Base-by-base conservation (phyloP, 2,888 invertebrate genomes). In the Pilophorus perplexus region DNA sequence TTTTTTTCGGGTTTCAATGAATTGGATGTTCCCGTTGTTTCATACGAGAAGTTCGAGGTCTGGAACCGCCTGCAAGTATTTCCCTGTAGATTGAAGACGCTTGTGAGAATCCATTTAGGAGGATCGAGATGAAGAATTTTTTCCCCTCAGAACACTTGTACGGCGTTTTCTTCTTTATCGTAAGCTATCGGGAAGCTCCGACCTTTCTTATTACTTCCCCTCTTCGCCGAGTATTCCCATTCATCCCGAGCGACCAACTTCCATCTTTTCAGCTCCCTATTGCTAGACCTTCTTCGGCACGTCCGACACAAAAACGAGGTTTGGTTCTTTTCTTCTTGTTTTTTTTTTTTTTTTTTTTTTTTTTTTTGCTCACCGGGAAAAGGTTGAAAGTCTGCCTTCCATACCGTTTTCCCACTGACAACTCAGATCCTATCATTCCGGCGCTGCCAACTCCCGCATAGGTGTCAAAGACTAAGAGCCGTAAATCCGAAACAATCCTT, bases 401-500 rank as follows among this genome's bases (percentile, higher is more conserved):
- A n/a, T n/a, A n/a, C 33, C 12, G 12, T 12, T 33, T 33, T 33
- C 12, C 33, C 6, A 33, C 33, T 33, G 33, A 52, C 28, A 52
- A 52, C 52, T 18, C 52, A 28, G 52, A 52, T 52, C 52, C 27
- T 52, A 52, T 52, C 52, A 28, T 28, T 33, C 52, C 28, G 25
- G 25, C 28, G 52, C 28, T 52, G 59, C 59, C 42, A 59, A 59
- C 59, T 59, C 59, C 42, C 59, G 27, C 59, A 59, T 40, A 59
- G 59, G 42, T 59, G 59, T 59, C 59, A 59, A 59, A 59, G 59
- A 42, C 59, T 59, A 59, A 59, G 25, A 59, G 42, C 59, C 59
- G 42, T 40, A 42, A 59, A 59, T 59, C 59, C 59, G 18, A 59
- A 59, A 59, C 59, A 59, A 59, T 59, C 59, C 42, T 59, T 42